Base-by-base conservation (phyloP, 2,888 invertebrate species). In the Mythimna lalbum region DNA sequence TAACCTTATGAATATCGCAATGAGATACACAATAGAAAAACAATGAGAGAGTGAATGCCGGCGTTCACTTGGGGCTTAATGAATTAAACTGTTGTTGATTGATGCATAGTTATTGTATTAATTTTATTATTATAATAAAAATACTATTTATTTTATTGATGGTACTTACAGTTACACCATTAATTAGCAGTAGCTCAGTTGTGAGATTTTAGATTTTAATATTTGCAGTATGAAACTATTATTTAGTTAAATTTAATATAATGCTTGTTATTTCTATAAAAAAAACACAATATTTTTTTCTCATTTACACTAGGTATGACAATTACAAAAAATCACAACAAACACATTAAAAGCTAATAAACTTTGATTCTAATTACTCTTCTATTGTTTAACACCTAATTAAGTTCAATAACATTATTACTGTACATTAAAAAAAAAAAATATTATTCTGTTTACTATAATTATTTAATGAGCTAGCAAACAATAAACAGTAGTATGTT, bases 401-500 rank as follows among this genome's bases (percentile, higher is more conserved):
- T 73, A 36, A 49, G 23, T 55, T 33, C 14, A 55, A 19, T 23
- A 55, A 60, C 55, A 70, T 49, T 31, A 31, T 49, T 23, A n/a
- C 10, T 43, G 1, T 23, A n/a, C 39, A 19, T n/a, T 50, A 12
- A 6, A 31, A 43, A 49, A 70, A 57, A 7, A 10, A 31, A 47
- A 33, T 10, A 17, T 17, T n/a, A 19, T 17, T 10, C n/a, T 55
- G 14, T 63, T 73, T 50, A 9, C 10, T 23, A 5, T 14, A 43
- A 36, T 19, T 27, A 62, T 33, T 1, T 36, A 62, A 52, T 56
- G 27, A 33, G 43, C 1, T 49, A 31, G 12, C 21, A 47, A 43
- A 71, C 49, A 78, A 78, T 70, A 7, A 23, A 72, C 14, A 4
- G 27, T n/a, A 7, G 64, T 33, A 12, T 71, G 7, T 33, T 39